A percentile compares a stretch with the other conserved stretches of the same genome.
Evolutionary conservation across 2,888 invertebrate genomes (phyloP).

Genomic region (Lithodes maja): DNA sequence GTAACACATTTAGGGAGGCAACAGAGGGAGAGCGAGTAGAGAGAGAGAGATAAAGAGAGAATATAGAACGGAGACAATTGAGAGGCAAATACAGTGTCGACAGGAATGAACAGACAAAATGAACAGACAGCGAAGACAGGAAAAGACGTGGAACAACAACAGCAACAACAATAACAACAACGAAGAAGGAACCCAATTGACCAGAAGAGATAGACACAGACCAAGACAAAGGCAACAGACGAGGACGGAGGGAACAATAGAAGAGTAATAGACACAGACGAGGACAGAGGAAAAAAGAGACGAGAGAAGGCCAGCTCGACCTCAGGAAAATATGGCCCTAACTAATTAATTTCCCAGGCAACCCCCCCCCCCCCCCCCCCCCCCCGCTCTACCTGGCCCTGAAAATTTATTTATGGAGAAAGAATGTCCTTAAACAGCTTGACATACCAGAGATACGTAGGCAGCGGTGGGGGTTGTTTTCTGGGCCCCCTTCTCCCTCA

Average conservation of each 20-base stretch:
- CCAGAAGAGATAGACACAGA: too few relatives aligned
- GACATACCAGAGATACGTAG: background rate
- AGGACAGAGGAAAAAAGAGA: background rate
- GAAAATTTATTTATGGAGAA: slow-evolving; percentile 15
- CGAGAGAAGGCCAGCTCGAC: background rate
- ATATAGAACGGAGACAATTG: background rate
- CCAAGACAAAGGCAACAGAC: too few relatives aligned
- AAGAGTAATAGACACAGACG: background rate
- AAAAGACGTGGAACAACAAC: too few relatives aligned
- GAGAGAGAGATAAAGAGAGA: background rate
- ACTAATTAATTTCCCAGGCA: slow-evolving; percentile 27
- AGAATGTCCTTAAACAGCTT: slow-evolving; percentile 23
- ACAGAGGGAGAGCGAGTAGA: background rate
- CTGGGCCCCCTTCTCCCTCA: too few relatives aligned
- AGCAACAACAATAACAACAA: too few relatives aligned
- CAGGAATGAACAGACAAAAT: too few relatives aligned
- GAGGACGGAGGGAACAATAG: background rate
- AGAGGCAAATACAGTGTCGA: background rate
- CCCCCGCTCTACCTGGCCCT: slow-evolving; percentile 14
- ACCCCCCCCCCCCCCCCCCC: too few relatives aligned
- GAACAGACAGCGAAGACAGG: too few relatives aligned
- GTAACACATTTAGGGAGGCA: background rate
- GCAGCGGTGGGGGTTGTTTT: too few relatives aligned
- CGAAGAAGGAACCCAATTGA: too few relatives aligned
- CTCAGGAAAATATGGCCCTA: background rate